Conservation (phyloP, 2,113 vertebrate genomes). For the Cygnus atratus region DNA sequence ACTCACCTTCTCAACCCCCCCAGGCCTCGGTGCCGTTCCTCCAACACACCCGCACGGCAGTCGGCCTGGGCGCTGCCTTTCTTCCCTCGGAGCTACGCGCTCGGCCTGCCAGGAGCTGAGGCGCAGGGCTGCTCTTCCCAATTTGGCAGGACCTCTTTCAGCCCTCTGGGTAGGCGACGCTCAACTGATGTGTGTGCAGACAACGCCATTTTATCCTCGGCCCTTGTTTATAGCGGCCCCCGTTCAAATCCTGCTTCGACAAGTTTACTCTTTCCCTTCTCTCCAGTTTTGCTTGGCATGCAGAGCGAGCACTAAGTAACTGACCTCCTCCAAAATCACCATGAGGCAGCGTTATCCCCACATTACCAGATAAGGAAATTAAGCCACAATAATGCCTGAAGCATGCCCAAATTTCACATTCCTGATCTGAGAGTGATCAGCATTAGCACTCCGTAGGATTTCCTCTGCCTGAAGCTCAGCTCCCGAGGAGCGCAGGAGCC, state of each 20-base stretch:
- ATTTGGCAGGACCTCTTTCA: neutral
- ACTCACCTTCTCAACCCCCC: no score
- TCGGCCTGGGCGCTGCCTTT: rapidly evolving
- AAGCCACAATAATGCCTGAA: slow-evolving; percentile 35
- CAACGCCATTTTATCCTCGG: neutral
- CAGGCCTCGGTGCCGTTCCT: neutral
- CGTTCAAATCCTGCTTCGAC: neutral
- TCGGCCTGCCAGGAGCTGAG: neutral
- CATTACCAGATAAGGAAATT: slow-evolving; percentile 50
- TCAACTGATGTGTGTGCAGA: neutral
- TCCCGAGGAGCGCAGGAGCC: neutral
- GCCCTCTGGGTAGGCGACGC: neutral
- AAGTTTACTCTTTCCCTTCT: neutral
- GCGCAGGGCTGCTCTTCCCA: neutral
- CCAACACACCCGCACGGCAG: neutral
- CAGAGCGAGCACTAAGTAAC: slow-evolving; percentile 28
- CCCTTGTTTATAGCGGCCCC: slow-evolving; percentile 21
- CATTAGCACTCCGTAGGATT: neutral
- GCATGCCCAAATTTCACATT: slow-evolving; percentile 38
- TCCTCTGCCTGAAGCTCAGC: neutral
- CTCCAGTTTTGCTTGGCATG: slow-evolving; percentile 11
- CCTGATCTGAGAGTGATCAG: slow-evolving; percentile 6
- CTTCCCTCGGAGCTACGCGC: neutral
- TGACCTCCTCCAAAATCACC: slow-evolving; percentile 56
- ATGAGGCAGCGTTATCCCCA: slow-evolving; percentile 29